A percentile compares a stretch with the other conserved stretches of the same genome.
phyloP scores from a whole-genome alignment of 2,113 vertebrate species.

The Rhea americana region DNA sequence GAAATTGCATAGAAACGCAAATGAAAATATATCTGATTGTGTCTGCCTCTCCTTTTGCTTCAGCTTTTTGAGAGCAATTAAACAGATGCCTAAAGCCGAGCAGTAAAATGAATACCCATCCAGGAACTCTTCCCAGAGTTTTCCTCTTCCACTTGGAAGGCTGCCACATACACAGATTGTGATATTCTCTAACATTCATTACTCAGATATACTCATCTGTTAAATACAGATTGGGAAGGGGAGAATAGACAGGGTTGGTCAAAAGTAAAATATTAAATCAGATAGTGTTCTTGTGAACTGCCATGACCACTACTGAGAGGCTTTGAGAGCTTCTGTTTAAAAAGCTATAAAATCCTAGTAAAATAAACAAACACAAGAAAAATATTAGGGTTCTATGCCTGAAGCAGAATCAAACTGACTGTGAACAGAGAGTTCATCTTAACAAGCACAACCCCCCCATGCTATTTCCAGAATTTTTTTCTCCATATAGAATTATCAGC shows the following conservation, averaged over 20 bases:
- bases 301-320: not conserved
- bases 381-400: not conserved
- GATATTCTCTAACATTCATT: constrained; percentile 6
- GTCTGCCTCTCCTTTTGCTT: constrained; percentile 35
- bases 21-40: constrained; percentile 25
- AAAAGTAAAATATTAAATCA: constrained; percentile 16
- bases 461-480: not conserved
- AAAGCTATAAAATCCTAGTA: not conserved
- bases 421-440: not conserved
- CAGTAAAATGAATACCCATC: constrained; percentile 29
- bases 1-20: not conserved
- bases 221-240: constrained; percentile 21
- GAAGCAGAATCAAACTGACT: not conserved
- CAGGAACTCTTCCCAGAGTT: constrained; percentile 26
- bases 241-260: not conserved
- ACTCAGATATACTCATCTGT: constrained; percentile 31
- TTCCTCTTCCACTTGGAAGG: constrained; percentile 27
- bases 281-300: not conserved
- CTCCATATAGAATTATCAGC: not conserved
- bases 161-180: constrained; percentile 32
- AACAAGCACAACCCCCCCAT: fast-evolving
- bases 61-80: constrained; percentile 49
- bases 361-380: constrained; percentile 31
- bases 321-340: not conserved
- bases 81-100: constrained; percentile 48